Evolutionary conservation across 1,140 invertebrate species (phyloP), one percentile per base, ranked within the genome.

Genomic region (Rhizoglyphus robini): DNA sequence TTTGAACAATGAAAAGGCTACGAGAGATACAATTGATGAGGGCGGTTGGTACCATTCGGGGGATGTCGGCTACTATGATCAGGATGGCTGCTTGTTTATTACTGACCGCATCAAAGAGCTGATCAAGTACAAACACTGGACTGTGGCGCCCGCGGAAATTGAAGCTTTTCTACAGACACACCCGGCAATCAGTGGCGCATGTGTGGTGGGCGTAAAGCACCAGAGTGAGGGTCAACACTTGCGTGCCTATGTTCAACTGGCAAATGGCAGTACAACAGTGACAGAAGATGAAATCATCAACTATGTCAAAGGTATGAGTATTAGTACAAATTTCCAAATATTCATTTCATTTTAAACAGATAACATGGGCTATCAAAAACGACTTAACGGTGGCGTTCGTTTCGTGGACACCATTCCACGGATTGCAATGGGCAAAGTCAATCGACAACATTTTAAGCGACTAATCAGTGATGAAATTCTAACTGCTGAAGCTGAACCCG

Each of bases 171-270:
- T 94, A 8, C 73, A 94, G 11, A 80, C 85, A 15, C 89, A 93
- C 78, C 81, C 83, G 0, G 83, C 88, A 59, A 79, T 96, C 0
- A 83, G 82, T 0, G 91, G 95, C 70, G 85, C 86, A 0, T 85
- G 88, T 0, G 90, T 96, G 0, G 82, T 96, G 11, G 90, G 90
- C 0, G 61, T 63, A 1, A 63, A 63, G 32, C 61, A 63, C 32
- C 4, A 3, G 18, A 47, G 5, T 2, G 61, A 63, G 2, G 41
- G 41, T 23, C 61, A 63, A 32, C 3, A n/a, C 2, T 15, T 47
- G 15, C 34, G 61, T 27, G 61, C 61, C 4, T 63, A 63, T 49
- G 61, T 63, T 20, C 34, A 63, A 34, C 3, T 51, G 29, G 32
- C 13, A 27, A 25, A 63, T 20, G 29, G 29, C 15, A 49, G 3